Conservation (phyloP, 1,140 invertebrate genomes). For the Caenorhabditis brenneri region DNA sequence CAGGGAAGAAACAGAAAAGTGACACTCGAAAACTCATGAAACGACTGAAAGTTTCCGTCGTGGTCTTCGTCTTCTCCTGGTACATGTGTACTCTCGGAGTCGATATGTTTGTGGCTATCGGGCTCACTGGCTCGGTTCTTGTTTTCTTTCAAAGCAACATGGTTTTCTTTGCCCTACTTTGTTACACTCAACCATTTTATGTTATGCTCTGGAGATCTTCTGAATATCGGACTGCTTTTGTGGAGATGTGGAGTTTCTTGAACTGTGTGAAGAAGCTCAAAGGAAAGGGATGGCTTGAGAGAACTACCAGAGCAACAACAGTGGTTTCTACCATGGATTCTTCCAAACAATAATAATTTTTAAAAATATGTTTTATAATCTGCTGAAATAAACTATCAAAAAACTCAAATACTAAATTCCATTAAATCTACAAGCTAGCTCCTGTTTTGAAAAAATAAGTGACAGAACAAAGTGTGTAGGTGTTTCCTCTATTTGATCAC, state of each 20-base stretch:
- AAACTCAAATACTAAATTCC: no score
- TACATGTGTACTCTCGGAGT: slow-evolving; percentile 13
- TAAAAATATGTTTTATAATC: no score
- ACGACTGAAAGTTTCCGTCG: not conserved
- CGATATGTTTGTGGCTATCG: slow-evolving; percentile 15
- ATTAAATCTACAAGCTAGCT: no score
- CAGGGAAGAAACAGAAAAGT: slow-evolving; percentile 29
- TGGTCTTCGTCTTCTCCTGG: slow-evolving; percentile 26
- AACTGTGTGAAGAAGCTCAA: not conserved
- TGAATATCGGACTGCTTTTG: slow-evolving; percentile 28
- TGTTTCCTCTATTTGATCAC: no score
- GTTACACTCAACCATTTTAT: slow-evolving; percentile 40
- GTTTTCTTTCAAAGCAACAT: slow-evolving; percentile 6
- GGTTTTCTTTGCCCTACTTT: slow-evolving; percentile 35
- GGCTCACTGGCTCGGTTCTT: not conserved
- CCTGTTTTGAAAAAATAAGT: no score
- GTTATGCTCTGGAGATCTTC: slow-evolving; percentile 13
- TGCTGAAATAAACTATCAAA: no score
- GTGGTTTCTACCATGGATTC: not conserved
- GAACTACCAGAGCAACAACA: not conserved
- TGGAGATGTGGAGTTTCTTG: slow-evolving; percentile 35
- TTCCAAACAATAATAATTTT: not conserved
- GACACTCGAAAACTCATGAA: slow-evolving; percentile 27
- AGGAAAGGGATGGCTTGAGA: not conserved
- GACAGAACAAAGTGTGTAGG: no score